Evolutionary conservation across 1,140 invertebrate species (phyloP), one percentile per base, ranked within the genome.

Genomic region (Ridgeia piscesae): DNA sequence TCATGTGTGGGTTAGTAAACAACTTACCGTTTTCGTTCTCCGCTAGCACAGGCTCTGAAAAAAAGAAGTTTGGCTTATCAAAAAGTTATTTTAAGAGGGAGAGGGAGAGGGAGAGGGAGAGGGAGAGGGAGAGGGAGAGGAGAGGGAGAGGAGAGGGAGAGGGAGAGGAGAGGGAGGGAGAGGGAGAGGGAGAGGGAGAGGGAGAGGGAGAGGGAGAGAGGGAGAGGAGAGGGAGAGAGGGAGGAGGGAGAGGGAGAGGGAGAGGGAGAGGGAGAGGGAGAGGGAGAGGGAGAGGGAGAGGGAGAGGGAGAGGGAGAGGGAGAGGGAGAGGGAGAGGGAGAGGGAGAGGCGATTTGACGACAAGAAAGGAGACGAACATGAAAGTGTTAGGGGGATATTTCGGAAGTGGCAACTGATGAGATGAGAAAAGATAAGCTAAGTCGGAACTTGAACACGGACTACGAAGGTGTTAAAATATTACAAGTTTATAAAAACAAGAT

Each of bases 61-160:
- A n/a, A n/a, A n/a, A n/a, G n/a, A n/a, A n/a, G n/a, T n/a, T n/a
- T n/a, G n/a, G n/a, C n/a, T n/a, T n/a, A n/a, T n/a, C n/a, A n/a
- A n/a, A n/a, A n/a, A n/a, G n/a, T n/a, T n/a, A n/a, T n/a, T n/a
- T n/a, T n/a, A n/a, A 92, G 33, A 35, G 88, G 58, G 1, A 88
- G 89, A 34, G 77, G 31, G n/a, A 34, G 91, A 92, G 91, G 50
- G 92, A 92, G 34, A 92, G 92, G 50, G 91, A 48, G 91, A 34
- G 34, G 34, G 92, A 92, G 92, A 34, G 91, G 50, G 34, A 48
- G 91, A 92, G 91, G 35, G 92, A 92, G 34, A 92, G 91, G 92
- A 42, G 35, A 33, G 50, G 91, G 48, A 48, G 50, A 34, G 50
- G 33, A 33, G 48, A 92, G 91, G 33, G 91, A 35, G 91, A 33